Evolutionary conservation across 2,113 vertebrate species (phyloP), one percentile per base, ranked within the genome.

Genomic region (Pardalotus punctatus): DNA sequence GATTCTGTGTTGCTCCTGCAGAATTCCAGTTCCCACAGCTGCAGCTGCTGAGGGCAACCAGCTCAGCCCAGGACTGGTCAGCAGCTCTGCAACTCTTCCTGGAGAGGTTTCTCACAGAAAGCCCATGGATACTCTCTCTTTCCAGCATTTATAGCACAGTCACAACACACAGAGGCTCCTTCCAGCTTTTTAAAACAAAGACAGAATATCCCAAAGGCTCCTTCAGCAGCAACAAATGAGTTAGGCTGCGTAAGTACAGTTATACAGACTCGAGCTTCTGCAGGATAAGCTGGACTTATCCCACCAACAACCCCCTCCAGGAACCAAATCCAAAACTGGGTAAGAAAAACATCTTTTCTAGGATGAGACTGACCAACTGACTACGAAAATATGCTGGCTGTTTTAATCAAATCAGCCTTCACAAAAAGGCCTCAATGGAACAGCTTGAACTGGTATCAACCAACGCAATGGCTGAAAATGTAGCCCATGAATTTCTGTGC

Each of bases 251-350:
- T 14, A 72, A 76, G 12, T 14, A 40, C 16, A 53, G 22, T 48
- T 58, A 29, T 0, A 50, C 0, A 65, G 62, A 61, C 58, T 57
- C 0, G 0, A 85, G 29, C 19, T 87, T 69, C 36, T 64, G 47
- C 9, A 15, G 19, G 11, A 19, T 11, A 86, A 62, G 13, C n/a
- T 78, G 35, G 42, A 53, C 35, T 60, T 25, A 42, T 85, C 54
- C 50, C 28, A 51, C 21, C 42, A 89, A 57, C 18, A 84, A 50
- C 16, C 20, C 58, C 16, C 24, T 47, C 27, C 36, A 86, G 28
- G 14, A 13, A 66, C 16, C 0, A 1, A 78, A 85, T 57, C 15
- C 58, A 90, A 45, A 95, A 45, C 33, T 5, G 27, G 13, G 3
- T 31, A 50, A 28, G 40, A 65, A 74, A 79, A 91, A 12, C 9